A percentile compares a stretch with the other conserved stretches of the same genome.
Conservation (phyloP, 2,113 vertebrate species). For the Phalacrocorax carbo region DNA sequence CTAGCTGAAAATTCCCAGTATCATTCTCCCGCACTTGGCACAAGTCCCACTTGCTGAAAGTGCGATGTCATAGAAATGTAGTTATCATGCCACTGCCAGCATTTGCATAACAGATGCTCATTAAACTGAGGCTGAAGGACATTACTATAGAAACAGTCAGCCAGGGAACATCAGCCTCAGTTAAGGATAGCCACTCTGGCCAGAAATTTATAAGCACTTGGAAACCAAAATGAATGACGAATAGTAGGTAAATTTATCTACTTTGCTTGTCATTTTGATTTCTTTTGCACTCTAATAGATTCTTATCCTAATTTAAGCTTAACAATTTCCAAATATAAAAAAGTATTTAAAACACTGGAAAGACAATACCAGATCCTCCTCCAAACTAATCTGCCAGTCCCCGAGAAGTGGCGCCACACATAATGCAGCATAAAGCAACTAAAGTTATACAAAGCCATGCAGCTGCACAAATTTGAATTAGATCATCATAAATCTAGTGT, state of each 20-base stretch:
- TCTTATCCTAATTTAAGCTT: not conserved
- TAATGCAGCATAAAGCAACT: not conserved
- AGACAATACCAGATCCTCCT: not conserved
- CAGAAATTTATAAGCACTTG: not conserved
- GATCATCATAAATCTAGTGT: not conserved
- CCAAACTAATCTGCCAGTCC: not conserved
- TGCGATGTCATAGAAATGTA: not conserved
- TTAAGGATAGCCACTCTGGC: not conserved
- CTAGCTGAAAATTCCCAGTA: not conserved
- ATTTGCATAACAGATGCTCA: not conserved
- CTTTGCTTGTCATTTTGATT: not conserved
- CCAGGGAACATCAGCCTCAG: not conserved
- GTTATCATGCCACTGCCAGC: not conserved
- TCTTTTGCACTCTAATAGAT: not conserved
- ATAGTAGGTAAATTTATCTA: not conserved
- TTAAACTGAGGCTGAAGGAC: not conserved
- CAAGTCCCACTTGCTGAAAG: not conserved
- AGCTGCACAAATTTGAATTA: not conserved
- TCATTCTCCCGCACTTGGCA: not conserved
- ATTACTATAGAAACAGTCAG: slow-evolving; percentile 23
- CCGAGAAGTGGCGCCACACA: not conserved
- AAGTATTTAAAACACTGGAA: not conserved
- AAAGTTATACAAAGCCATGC: not conserved
- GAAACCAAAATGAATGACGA: not conserved
- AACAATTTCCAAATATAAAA: not conserved